Base-by-base conservation (phyloP, 1,140 invertebrate species). In the Agrypnia vestita region DNA sequence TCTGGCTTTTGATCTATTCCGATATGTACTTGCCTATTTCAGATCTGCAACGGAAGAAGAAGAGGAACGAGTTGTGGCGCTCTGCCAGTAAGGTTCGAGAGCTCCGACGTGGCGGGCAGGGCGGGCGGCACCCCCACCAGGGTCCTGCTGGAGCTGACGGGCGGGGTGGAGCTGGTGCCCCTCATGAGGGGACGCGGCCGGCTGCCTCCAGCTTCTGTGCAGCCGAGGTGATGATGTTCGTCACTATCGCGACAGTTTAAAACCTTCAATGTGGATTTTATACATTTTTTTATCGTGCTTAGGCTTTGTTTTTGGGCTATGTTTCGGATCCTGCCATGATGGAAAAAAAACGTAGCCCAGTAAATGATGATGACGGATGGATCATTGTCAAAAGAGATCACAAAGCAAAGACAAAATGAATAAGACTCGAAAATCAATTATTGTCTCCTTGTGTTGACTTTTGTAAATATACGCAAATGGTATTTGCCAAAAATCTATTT, bases 141-240 rank as follows among this genome's bases (percentile, higher is more conserved):
- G 72, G 83, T 84, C 64, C 88, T 87, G 80, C 84, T 92, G 83
- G 91, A 89, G 44, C 56, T 84, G 89, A 89, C 89, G 1, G 89
- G 92, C 9, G 93, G 93, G 47, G 89, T 94, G 76, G 93, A 94
- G 86, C 87, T 94, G 81, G 93, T 93, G 43, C 92, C 93, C n/a
- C 86, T 94, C 43, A 86, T 94, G 79, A 92, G 92, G 13, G 88
- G 90, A 79, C 87, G 91, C 78, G 85, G 76, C 4, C 21, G 76
- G 17, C 64, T 67, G 43, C 51, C 64, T 19, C 64, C 51, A 35
- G 51, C 76, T 21, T 21, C 51, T 17, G 4, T 43, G 46, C 64
- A 61, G 13, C 76, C 76, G 6, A 78, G 76, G 76, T 76, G 35
- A 35, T 35, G 25, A 3, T 35, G 25, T 6, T 6, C 25, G 1